A percentile compares a stretch with the other conserved stretches of the same genome.
phyloP scores from a whole-genome alignment of 2,113 vertebrate species.

The Indri indri region DNA sequence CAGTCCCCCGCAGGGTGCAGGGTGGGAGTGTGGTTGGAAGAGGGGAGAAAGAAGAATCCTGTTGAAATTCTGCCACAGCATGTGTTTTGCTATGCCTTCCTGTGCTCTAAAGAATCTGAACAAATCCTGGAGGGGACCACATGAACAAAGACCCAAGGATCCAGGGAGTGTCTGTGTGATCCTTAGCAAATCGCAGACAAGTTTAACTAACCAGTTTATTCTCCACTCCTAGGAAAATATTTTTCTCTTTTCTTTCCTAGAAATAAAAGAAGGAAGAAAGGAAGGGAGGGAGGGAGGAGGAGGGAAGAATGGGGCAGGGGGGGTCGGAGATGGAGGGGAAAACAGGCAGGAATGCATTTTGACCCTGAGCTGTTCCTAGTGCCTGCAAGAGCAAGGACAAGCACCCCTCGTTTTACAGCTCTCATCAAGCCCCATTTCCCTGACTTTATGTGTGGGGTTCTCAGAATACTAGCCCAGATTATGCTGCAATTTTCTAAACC shows the following conservation, averaged over 20 bases:
- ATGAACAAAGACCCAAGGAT: neutral
- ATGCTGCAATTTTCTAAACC: slow-evolving; percentile 16
- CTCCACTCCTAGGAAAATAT: neutral
- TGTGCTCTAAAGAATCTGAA: neutral
- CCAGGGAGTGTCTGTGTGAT: neutral
- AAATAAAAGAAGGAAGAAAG: neutral
- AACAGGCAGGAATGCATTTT: neutral
- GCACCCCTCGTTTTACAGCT: neutral
- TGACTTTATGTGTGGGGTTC: neutral
- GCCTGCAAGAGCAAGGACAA: neutral
- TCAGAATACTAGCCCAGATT: neutral
- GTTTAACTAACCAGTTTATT: neutral
- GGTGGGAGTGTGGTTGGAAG: neutral
- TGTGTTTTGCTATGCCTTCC: neutral
- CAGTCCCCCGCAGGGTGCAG: neutral
- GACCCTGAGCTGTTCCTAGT: neutral
- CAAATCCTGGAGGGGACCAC: neutral
- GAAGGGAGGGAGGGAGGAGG: neutral
- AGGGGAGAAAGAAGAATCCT: neutral
- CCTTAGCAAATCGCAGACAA: neutral
- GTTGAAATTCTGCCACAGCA: neutral
- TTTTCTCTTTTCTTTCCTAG: neutral
- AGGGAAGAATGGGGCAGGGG: too few species aligned
- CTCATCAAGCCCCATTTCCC: neutral
- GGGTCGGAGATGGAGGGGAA: too few species aligned